Evolutionary conservation across 1,140 invertebrate species (phyloP).

Genomic region (Plectus sambesii): DNA sequence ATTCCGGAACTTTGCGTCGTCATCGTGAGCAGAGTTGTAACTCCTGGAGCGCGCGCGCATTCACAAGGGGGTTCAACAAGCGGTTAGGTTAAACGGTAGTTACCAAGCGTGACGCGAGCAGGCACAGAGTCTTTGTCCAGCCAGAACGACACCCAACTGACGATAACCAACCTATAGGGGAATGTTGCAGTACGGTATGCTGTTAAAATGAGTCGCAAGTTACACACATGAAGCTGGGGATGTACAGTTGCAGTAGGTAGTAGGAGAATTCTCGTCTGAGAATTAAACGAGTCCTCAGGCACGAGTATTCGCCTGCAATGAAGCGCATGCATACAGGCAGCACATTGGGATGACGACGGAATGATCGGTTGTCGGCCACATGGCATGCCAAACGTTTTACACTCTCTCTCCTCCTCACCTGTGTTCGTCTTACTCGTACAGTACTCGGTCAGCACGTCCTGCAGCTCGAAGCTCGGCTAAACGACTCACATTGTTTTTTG

Average conservation of each 20-base stretch:
- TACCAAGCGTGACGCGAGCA: conserved; percentile 37
- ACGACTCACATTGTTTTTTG: too few species aligned
- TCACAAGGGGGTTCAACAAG: conserved; percentile 1
- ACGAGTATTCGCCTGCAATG: conserved; percentile 73
- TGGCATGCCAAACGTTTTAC: too few species aligned
- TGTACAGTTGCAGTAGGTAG: conserved; percentile 70
- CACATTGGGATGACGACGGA: too few species aligned
- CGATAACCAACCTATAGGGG: conserved; percentile 53
- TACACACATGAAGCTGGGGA: conserved; percentile 50
- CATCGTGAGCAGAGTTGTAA: conserved; percentile 88
- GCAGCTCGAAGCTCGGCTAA: conserved; percentile 76
- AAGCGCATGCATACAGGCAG: too few species aligned
- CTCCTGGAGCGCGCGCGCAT: conserved; percentile 54
- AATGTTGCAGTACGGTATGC: too few species aligned
- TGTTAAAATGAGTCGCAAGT: too few species aligned
- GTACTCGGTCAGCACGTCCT: conserved; percentile 78
- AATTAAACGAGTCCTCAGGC: conserved; percentile 79
- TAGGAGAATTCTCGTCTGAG: conserved; percentile 95
- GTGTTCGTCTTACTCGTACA: conserved; percentile 92
- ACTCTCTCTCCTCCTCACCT: too few species aligned
- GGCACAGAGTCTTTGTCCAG: conserved; percentile 51
- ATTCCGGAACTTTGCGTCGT: conserved; percentile 90
- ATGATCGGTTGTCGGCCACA: too few species aligned
- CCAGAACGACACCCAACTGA: conserved; percentile 54
- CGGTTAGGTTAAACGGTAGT: conserved; percentile 21